Evolutionary conservation across 2,797 vertebrate genomes (phyloP).

Genomic region (Notolepis coatsorum): DNA sequence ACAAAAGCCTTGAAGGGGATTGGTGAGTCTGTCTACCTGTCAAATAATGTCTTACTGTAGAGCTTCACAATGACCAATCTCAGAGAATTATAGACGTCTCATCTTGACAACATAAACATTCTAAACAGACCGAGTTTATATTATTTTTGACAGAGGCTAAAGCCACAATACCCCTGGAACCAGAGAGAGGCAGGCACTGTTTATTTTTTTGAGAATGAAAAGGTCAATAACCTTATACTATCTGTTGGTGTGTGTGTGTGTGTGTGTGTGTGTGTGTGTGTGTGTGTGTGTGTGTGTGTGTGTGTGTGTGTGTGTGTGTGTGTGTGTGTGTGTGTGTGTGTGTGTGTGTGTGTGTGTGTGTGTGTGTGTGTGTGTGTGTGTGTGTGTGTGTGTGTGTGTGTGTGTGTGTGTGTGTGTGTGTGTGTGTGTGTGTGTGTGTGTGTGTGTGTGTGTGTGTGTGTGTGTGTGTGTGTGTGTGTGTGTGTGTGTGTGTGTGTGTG

Average conservation of each 20-base stretch:
- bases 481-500: not conserved
- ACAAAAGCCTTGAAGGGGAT: constrained; percentile 70
- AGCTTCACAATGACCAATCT: too few species aligned
- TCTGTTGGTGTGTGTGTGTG: not conserved
- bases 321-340: not conserved
- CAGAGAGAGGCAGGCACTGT: too few species aligned
- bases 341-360: not conserved
- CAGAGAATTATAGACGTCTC: too few species aligned
- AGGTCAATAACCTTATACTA: too few species aligned
- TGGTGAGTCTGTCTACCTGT: constrained; percentile 72
- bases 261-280: not conserved
- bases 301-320: not conserved
- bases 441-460: not conserved
- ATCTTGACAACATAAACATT: too few species aligned
- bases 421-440: not conserved
- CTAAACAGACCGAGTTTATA: too few species aligned
- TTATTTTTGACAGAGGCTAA: too few species aligned
- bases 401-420: not conserved
- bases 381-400: not conserved
- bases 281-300: not conserved
- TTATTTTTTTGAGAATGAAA: too few species aligned
- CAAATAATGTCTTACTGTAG: not conserved
- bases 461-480: not conserved
- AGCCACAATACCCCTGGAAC: too few species aligned
- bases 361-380: not conserved